phyloP scores from a whole-genome alignment of 2,113 vertebrate species.

The Microtus richardsoni region DNA sequence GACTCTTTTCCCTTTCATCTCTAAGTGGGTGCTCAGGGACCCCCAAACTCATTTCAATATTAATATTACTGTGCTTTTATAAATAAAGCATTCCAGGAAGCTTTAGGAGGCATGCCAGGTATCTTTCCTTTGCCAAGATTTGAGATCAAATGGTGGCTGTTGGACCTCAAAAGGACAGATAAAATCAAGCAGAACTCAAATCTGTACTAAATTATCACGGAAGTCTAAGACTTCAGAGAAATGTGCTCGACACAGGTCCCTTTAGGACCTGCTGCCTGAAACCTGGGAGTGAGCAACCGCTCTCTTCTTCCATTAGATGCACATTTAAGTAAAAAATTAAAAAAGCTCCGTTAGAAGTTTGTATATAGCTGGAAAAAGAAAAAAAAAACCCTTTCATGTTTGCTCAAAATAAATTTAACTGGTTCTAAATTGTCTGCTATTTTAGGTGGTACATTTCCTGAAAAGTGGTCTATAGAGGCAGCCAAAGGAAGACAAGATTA shows the following conservation, averaged over 20 bases:
- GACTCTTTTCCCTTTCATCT: not conserved
- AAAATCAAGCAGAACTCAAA: not conserved
- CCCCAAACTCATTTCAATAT: not conserved
- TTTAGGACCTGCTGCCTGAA: not conserved
- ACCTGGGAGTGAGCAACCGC: not conserved
- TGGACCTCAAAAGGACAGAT: not conserved
- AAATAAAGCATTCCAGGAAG: not conserved
- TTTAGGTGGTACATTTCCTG: slow-evolving; percentile 10
- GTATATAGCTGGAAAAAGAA: slow-evolving; percentile 8
- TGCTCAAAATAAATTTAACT: slow-evolving; percentile 51
- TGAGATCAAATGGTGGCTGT: not conserved
- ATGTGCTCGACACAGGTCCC: not conserved
- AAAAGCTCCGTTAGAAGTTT: slow-evolving; percentile 15
- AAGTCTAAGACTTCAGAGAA: slow-evolving; percentile 14
- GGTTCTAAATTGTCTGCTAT: slow-evolving; percentile 13
- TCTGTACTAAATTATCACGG: not conserved
- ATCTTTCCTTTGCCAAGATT: not conserved
- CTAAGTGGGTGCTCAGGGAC: not conserved
- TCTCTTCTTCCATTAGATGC: not conserved
- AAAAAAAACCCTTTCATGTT: not conserved
- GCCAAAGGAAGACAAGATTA: slow-evolving; percentile 9
- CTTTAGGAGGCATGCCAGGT: not conserved
- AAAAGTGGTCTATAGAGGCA: not conserved
- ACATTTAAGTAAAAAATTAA: not conserved
- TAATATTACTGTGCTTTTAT: not conserved